These are phyloP conservation scores for Valencia hispanica DNA, from an alignment of 2,797 vertebrate genomes.

Conservation along the genomic window DNA sequence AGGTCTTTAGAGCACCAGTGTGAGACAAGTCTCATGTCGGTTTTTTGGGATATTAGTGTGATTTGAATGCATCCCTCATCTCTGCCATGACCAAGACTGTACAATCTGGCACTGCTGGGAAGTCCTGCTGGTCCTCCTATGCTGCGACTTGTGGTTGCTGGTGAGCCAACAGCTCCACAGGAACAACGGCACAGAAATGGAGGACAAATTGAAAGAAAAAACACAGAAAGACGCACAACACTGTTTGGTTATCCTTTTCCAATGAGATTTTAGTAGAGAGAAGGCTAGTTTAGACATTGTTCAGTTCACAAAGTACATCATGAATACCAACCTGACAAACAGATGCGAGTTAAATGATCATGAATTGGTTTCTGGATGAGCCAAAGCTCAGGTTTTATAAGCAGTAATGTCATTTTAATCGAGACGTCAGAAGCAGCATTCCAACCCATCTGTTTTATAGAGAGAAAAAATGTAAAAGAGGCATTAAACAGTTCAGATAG, in stretches of 20 bases:
- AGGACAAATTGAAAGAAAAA: neutral
- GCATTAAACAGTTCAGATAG: slow-evolving; percentile 4
- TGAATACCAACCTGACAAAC: slow-evolving; percentile 78
- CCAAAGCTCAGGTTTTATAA: slow-evolving; percentile 78
- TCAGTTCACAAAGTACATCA: neutral
- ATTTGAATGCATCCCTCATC: neutral
- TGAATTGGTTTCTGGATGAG: slow-evolving; percentile 92
- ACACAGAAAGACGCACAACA: neutral
- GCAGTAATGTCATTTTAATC: slow-evolving; percentile 92
- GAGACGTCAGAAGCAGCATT: slow-evolving; percentile 91
- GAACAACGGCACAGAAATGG: neutral
- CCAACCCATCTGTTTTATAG: slow-evolving; percentile 89
- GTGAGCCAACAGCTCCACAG: neutral
- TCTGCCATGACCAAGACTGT: neutral
- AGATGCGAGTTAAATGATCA: slow-evolving; percentile 96
- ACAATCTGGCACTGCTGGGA: neutral
- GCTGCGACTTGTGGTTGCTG: neutral
- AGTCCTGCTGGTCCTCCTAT: neutral
- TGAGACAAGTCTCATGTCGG: neutral
- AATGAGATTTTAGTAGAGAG: neutral
- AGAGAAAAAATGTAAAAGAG: slow-evolving; percentile 7
- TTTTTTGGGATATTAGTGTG: neutral
- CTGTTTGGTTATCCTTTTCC: neutral
- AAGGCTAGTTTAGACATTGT: slow-evolving; percentile 9
- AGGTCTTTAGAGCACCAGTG: neutral